phyloP scores from a whole-genome alignment of 1,140 invertebrate species.

The Nautilus pompilius region DNA sequence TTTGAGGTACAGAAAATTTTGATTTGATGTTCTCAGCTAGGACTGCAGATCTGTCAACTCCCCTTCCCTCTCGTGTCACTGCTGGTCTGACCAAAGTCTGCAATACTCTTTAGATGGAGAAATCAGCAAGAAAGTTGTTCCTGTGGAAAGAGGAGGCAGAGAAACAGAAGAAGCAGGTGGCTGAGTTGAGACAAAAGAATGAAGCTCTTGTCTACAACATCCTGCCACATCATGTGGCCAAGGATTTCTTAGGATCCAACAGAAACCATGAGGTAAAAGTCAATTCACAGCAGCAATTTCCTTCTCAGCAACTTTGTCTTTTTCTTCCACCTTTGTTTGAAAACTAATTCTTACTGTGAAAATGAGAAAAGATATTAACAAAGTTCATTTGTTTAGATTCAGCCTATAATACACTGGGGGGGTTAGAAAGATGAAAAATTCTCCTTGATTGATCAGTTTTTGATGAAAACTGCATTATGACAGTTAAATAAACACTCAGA shows the following conservation, averaged over 20 bases:
- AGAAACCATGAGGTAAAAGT: constrained; percentile 44
- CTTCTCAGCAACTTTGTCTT: neutral
- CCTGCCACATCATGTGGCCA: constrained; percentile 85
- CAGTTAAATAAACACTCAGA: too few relatives aligned
- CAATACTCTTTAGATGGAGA: constrained; percentile 82
- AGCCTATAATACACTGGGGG: too few relatives aligned
- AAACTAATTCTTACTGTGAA: neutral
- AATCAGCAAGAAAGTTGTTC: constrained; percentile 77
- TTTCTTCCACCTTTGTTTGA: neutral
- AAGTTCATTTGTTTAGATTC: neutral
- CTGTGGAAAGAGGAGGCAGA: constrained; percentile 79
- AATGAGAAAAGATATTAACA: neutral
- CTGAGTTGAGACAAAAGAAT: constrained; percentile 82
- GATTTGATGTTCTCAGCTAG: too few relatives aligned
- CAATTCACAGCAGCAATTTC: neutral
- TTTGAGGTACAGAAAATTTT: too few relatives aligned
- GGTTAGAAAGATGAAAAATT: too few relatives aligned
- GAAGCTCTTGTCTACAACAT: constrained; percentile 88
- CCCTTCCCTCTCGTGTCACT: too few relatives aligned
- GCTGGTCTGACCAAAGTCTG: constrained; percentile 38
- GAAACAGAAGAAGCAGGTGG: constrained; percentile 75
- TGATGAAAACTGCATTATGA: too few relatives aligned
- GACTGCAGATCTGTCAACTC: too few relatives aligned
- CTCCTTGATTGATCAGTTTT: too few relatives aligned
- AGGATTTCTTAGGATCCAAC: constrained; percentile 73